Conservation (phyloP, 1,140 invertebrate genomes). For the Streblospio benedicti region DNA sequence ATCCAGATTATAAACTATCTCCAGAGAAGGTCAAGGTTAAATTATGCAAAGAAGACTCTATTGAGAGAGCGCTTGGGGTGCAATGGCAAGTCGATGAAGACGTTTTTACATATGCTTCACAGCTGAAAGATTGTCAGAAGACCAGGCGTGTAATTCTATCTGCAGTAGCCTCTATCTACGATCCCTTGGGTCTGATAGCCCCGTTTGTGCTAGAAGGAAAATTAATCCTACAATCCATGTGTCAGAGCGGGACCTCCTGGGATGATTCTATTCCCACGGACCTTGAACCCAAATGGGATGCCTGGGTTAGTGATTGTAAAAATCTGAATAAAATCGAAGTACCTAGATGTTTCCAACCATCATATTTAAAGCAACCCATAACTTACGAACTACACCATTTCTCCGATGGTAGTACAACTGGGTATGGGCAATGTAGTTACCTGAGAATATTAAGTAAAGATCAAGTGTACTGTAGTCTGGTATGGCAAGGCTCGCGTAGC, state of each 20-base stretch:
- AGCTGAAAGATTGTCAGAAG: too few species aligned
- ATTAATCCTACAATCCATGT: slow-evolving; percentile 1
- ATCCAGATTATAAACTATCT: too few species aligned
- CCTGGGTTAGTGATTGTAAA: neutral
- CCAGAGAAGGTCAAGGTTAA: too few species aligned
- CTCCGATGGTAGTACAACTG: slow-evolving; percentile 14
- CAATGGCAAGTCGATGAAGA: too few species aligned
- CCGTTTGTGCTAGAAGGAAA: too few species aligned
- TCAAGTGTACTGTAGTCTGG: neutral
- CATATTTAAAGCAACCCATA: neutral
- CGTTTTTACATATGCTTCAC: too few species aligned
- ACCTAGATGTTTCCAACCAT: neutral
- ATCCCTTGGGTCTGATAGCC: too few species aligned
- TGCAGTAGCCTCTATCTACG: too few species aligned
- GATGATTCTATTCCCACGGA: neutral
- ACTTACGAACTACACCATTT: slow-evolving; percentile 14
- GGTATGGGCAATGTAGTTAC: slow-evolving; percentile 17
- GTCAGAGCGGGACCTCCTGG: neutral
- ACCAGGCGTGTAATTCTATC: too few species aligned
- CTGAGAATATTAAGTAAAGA: neutral
- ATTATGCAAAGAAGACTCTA: too few species aligned
- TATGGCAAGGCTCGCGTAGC: slow-evolving; percentile 19
- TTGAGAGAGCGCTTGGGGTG: too few species aligned
- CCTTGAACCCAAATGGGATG: neutral
- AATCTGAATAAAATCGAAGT: neutral